Evolutionary conservation across 2,888 invertebrate genomes (phyloP).

Genomic region (Boloria selene): DNA sequence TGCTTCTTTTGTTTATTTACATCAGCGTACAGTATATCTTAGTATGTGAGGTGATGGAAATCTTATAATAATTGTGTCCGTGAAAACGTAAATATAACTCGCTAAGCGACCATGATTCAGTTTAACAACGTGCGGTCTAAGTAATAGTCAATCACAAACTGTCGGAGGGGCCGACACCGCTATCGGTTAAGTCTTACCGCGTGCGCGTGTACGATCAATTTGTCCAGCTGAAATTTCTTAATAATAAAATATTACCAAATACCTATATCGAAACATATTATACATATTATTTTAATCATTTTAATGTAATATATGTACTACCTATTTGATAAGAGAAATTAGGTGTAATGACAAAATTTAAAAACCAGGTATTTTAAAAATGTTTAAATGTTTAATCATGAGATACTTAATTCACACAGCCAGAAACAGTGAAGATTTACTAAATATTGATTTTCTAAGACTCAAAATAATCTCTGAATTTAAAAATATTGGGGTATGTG

Average conservation of each 20-base stretch:
- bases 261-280: no score
- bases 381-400: no score
- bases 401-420: no score
- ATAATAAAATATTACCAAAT: not conserved
- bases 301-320: no score
- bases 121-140: constrained; percentile 50
- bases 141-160: constrained; percentile 64
- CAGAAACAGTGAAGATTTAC: no score
- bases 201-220: constrained; percentile 26
- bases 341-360: no score
- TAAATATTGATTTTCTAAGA: no score
- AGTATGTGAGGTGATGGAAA: constrained; percentile 34
- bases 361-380: no score
- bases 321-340: no score
- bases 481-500: no score
- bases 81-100: constrained; percentile 41
- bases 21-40: constrained; percentile 47
- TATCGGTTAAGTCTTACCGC: constrained; percentile 22
- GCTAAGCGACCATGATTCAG: constrained; percentile 15
- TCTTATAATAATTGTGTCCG: constrained; percentile 28
- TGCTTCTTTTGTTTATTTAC: constrained; percentile 65
- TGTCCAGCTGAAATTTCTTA: constrained; percentile 15
- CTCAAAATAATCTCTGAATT: no score
- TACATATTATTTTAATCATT: no score
- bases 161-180: constrained; percentile 46